phyloP scores from a whole-genome alignment of 2,888 invertebrate genomes.

The Lasioglossum zephyrum region DNA sequence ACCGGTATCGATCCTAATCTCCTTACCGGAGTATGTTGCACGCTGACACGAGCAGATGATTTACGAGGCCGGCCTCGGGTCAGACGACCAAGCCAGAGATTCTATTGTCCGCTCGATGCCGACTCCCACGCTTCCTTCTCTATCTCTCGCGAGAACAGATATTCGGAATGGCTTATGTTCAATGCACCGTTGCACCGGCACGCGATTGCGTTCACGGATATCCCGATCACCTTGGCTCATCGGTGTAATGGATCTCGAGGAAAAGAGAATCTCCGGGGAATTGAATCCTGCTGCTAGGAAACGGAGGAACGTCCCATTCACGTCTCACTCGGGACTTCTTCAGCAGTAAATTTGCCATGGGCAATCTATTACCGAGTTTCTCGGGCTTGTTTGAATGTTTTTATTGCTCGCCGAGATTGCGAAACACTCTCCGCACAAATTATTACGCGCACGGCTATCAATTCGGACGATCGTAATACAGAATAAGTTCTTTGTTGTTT shows the following conservation, averaged over 20 bases:
- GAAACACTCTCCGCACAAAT: background rate
- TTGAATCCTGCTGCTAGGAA: slow-evolving; percentile 3
- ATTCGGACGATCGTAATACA: background rate
- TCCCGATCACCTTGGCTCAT: slow-evolving; percentile 44
- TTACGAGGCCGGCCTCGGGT: slow-evolving; percentile 55
- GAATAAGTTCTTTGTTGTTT: background rate
- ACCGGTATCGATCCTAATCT: slow-evolving; percentile 59
- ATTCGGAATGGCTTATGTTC: slow-evolving; percentile 53
- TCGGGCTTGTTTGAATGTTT: slow-evolving; percentile 2
- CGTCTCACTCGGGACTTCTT: background rate
- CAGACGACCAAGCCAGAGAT: slow-evolving; percentile 53
- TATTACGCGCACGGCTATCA: background rate
- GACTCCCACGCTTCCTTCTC: slow-evolving; percentile 20
- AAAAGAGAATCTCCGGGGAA: slow-evolving; percentile 14
- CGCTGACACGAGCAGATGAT: slow-evolving; percentile 59
- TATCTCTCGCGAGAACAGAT: slow-evolving; percentile 32
- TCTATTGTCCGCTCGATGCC: slow-evolving; percentile 57
- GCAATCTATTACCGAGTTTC: background rate
- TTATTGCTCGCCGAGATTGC: background rate
- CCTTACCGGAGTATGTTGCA: slow-evolving; percentile 58
- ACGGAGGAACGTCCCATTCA: background rate
- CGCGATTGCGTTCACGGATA: slow-evolving; percentile 50
- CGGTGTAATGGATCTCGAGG: slow-evolving; percentile 42
- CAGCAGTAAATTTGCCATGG: slow-evolving; percentile 14
- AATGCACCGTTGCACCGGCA: slow-evolving; percentile 46